Percentiles rank a stretch among this genome's conserved stretches.
Evolutionary conservation across 2,797 vertebrate genomes (phyloP).

Genomic region (Dromococcyx pavoninus): DNA sequence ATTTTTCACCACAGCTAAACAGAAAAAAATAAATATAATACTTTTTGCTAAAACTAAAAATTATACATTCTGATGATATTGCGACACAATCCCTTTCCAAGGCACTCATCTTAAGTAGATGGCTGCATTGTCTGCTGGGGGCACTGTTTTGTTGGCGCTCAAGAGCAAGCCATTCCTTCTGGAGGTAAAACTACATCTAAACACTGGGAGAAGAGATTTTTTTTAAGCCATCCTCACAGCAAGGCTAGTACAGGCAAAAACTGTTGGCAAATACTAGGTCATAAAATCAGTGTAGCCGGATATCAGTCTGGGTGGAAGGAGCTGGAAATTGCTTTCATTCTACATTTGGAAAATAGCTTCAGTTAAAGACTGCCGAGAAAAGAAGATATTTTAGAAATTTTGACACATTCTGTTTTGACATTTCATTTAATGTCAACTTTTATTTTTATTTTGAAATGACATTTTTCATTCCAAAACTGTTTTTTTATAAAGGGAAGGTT

Average conservation of each 20-base stretch:
- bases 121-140: background rate
- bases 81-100: background rate
- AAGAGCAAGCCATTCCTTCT: background rate
- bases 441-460: constrained; percentile 48
- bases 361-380: constrained; percentile 13
- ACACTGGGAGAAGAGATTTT: background rate
- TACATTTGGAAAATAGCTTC: constrained; percentile 11
- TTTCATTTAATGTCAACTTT: constrained; percentile 59
- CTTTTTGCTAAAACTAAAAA: background rate
- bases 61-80: background rate
- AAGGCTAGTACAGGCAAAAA: background rate
- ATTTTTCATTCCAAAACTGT: constrained; percentile 34
- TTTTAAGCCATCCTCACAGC: background rate
- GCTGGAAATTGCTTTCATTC: background rate
- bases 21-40: background rate
- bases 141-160: no score
- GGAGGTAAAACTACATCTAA: background rate
- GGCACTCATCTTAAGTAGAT: background rate
- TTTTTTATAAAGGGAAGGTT: constrained; percentile 30
- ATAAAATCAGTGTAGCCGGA: constrained; percentile 7
- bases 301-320: background rate
- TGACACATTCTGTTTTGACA: constrained; percentile 61
- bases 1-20: background rate
- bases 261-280: background rate
- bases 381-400: constrained; percentile 31